These are phyloP conservation scores for Strix aluco DNA, from an alignment of 2,113 vertebrate species.

Conservation along the genomic window DNA sequence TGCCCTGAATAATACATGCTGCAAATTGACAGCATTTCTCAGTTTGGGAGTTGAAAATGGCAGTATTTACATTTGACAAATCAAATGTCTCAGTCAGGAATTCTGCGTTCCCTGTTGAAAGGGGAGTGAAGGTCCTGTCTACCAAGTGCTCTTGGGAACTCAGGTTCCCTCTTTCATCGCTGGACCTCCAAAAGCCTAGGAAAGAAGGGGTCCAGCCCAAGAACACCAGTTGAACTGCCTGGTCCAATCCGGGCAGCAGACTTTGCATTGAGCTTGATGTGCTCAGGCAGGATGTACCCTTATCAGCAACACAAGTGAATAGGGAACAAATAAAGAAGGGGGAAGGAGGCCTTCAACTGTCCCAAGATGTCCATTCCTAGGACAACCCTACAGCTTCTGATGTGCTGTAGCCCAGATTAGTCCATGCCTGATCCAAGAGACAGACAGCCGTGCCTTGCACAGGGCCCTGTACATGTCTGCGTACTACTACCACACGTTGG, in stretches of 20 bases:
- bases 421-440: neutral
- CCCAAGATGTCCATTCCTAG: neutral
- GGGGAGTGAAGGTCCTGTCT: neutral
- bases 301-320: neutral
- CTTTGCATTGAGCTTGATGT: neutral
- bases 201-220: neutral
- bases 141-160: neutral
- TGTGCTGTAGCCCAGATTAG: neutral
- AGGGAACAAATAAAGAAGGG: neutral
- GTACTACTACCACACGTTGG: fast-evolving
- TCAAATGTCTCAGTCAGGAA: constrained; percentile 6
- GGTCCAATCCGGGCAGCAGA: neutral
- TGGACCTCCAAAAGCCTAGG: neutral
- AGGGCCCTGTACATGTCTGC: fast-evolving
- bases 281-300: neutral
- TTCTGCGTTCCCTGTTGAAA: neutral
- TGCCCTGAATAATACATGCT: neutral
- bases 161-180: neutral
- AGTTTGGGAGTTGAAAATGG: constrained; percentile 4
- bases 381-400: neutral
- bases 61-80: constrained; percentile 23
- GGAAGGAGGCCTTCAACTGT: neutral
- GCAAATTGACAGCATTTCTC: neutral
- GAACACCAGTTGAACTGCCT: neutral
- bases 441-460: fast-evolving